phyloP scores from a whole-genome alignment of 92 coral and sea anemone genomes.

The Blastomussa wellsi region DNA sequence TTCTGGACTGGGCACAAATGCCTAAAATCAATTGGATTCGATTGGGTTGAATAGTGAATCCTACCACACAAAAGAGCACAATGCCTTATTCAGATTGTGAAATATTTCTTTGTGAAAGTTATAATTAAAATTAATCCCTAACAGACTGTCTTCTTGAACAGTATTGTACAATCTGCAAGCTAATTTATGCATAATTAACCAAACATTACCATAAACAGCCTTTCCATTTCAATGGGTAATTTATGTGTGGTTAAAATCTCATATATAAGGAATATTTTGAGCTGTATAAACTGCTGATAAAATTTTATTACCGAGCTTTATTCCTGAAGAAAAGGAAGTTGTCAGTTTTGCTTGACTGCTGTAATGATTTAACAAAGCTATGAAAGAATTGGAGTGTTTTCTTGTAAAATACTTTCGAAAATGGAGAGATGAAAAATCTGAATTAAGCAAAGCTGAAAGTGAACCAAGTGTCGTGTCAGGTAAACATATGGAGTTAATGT shows the following conservation, averaged over 20 bases:
- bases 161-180: background rate
- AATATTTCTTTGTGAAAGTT: too few species aligned
- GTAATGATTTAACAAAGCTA: constrained; percentile 9
- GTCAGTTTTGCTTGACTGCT: background rate
- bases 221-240: constrained; percentile 24
- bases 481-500: background rate
- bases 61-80: too few species aligned
- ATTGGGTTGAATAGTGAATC: too few species aligned
- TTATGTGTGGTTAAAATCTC: constrained; percentile 28
- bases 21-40: too few species aligned
- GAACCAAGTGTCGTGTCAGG: constrained; percentile 18
- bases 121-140: background rate
- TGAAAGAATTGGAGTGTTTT: constrained; percentile 39
- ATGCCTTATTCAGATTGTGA: too few species aligned
- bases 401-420: constrained; percentile 28
- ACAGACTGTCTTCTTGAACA: background rate
- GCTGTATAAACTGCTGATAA: background rate
- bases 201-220: constrained; percentile 12
- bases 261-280: constrained; percentile 20
- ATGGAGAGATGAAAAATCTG: constrained; percentile 19
- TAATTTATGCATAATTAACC: constrained; percentile 3
- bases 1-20: too few species aligned
- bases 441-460: constrained; percentile 8
- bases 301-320: background rate
- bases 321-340: background rate